Conservation (phyloP, 2,113 vertebrate genomes). For the Amblyornis subalaris region DNA sequence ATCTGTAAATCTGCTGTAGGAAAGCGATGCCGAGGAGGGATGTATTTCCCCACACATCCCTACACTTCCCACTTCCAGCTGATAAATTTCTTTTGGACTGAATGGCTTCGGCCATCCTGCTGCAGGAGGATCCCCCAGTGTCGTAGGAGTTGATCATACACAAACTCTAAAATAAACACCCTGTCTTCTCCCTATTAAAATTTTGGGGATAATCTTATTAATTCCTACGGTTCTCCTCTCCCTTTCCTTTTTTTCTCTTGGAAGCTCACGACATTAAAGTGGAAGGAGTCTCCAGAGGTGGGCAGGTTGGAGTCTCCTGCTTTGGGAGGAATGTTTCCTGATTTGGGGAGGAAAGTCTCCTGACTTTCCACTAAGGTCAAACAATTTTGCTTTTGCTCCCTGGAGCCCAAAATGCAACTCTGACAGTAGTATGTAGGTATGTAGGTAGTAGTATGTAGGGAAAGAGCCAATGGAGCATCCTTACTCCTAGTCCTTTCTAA, state of each 20-base stretch:
- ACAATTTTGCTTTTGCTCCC: not conserved
- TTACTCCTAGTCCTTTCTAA: not conserved
- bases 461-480: not conserved
- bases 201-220: not conserved
- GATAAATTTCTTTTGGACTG: not conserved
- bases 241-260: not conserved
- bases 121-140: not conserved
- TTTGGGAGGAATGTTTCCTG: not conserved
- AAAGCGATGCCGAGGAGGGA: not conserved
- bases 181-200: not conserved
- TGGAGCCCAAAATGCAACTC: not conserved
- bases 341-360: not conserved
- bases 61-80: not conserved
- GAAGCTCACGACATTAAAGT: not conserved
- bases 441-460: too few species aligned
- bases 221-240: not conserved
- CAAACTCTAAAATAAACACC: not conserved
- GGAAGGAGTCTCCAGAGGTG: not conserved
- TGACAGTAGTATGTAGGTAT: too few species aligned
- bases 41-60: fast-evolving
- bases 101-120: not conserved
- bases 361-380: not conserved
- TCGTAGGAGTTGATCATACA: not conserved
- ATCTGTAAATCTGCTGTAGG: not conserved
- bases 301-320: not conserved